phyloP scores from a whole-genome alignment of 2,113 vertebrate species.

The Lophura nycthemera region DNA sequence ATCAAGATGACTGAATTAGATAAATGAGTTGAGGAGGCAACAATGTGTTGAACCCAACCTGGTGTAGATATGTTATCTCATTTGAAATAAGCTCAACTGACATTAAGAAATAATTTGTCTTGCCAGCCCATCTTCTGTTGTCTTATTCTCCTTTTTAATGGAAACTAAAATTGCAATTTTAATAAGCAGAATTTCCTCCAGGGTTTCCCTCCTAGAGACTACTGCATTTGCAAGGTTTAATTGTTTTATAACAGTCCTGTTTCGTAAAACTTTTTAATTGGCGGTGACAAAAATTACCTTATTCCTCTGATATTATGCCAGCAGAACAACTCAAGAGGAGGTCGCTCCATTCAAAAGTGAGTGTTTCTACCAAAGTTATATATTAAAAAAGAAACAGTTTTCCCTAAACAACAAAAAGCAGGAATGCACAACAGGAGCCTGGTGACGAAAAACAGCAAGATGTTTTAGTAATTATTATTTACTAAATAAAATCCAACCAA shows the following conservation, averaged over 20 bases:
- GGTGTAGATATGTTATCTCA: conserved; percentile 82
- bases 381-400: background rate
- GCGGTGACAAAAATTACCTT: conserved; percentile 85
- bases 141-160: conserved; percentile 87
- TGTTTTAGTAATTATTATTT: background rate
- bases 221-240: conserved; percentile 84
- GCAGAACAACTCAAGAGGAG: conserved; percentile 63
- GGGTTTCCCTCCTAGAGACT: conserved; percentile 84
- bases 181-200: conserved; percentile 88
- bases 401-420: background rate
- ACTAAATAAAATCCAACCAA: background rate
- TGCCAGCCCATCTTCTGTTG: conserved; percentile 85
- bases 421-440: background rate
- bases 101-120: conserved; percentile 90
- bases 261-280: conserved; percentile 87
- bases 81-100: conserved; percentile 86
- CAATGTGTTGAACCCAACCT: conserved; percentile 81
- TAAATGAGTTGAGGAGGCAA: conserved; percentile 84
- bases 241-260: conserved; percentile 88
- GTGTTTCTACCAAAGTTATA: conserved; percentile 10
- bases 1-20: conserved; percentile 89
- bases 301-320: conserved; percentile 76
- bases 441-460: background rate
- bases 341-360: conserved; percentile 4
- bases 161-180: conserved; percentile 89